Evolutionary conservation across 2,113 vertebrate species (phyloP).

Genomic region (Empidonax alnorum): DNA sequence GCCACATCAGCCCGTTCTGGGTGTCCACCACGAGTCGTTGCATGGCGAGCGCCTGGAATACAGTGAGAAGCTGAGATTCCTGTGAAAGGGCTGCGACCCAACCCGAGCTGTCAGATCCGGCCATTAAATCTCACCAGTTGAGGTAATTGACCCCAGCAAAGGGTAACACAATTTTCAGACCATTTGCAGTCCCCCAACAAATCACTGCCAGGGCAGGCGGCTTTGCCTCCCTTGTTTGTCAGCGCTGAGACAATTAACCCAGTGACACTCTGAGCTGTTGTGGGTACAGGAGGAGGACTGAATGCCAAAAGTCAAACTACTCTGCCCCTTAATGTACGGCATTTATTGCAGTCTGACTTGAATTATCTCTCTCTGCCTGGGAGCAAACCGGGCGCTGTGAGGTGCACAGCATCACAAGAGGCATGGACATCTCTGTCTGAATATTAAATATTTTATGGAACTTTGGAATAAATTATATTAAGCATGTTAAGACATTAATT

Average conservation of each 20-base stretch:
- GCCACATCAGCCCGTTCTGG: background rate
- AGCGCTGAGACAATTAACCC: slow-evolving; percentile 46
- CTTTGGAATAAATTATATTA: slow-evolving; percentile 46
- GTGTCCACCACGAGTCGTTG: fast-evolving
- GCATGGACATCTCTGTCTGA: slow-evolving; percentile 8
- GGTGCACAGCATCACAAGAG: slow-evolving; percentile 21
- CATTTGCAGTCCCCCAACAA: slow-evolving; percentile 36
- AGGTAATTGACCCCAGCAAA: slow-evolving; percentile 45
- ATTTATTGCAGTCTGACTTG: background rate
- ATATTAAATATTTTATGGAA: slow-evolving; percentile 54
- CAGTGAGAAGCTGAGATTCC: background rate
- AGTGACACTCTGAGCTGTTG: slow-evolving; percentile 18
- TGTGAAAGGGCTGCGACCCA: background rate
- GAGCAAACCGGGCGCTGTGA: background rate
- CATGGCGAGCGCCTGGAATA: background rate
- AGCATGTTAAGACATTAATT: slow-evolving; percentile 41
- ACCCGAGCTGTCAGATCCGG: background rate
- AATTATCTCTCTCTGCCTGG: background rate
- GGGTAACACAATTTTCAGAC: slow-evolving; percentile 48
- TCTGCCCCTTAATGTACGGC: background rate
- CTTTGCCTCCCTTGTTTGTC: slow-evolving; percentile 32
- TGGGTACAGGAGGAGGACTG: background rate
- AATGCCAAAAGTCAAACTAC: slow-evolving; percentile 25
- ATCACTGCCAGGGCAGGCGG: background rate
- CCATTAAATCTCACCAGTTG: background rate